A percentile compares a stretch with the other conserved stretches of the same genome.
These are phyloP conservation scores for Brienomyrus longianalis DNA, from an alignment of 2,113 vertebrate genomes.

Conservation along the genomic window DNA sequence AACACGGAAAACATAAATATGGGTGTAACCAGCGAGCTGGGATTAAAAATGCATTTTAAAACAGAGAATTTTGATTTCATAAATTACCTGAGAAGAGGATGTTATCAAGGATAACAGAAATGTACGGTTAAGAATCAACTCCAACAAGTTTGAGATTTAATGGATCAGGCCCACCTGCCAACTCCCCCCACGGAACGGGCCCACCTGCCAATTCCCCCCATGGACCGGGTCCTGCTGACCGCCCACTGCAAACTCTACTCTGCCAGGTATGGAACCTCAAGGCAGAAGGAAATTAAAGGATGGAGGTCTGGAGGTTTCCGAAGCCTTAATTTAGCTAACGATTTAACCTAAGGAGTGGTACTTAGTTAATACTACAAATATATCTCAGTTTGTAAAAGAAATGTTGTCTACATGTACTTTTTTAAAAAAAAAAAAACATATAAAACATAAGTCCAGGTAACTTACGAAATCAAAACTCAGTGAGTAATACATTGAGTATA, in stretches of 20 bases:
- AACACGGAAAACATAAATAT: not conserved
- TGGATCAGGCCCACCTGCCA: not conserved
- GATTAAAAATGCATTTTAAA: conserved; percentile 21
- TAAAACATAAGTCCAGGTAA: not conserved
- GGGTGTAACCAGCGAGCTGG: not conserved
- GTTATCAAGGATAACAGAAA: not conserved
- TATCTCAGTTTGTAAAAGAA: not conserved
- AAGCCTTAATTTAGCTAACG: not conserved
- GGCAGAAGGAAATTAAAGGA: not conserved
- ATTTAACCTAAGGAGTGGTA: not conserved
- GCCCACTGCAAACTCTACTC: not conserved
- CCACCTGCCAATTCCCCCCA: not conserved
- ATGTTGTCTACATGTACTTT: not conserved
- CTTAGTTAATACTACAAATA: not conserved
- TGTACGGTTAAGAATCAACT: not conserved
- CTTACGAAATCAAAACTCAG: not conserved
- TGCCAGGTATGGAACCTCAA: not conserved
- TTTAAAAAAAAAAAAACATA: not conserved
- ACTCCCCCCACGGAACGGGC: not conserved
- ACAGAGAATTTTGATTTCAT: conserved; percentile 28
- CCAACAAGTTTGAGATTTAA: not conserved
- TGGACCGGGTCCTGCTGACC: not conserved
- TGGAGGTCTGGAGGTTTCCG: not conserved
- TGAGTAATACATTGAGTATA: not conserved
- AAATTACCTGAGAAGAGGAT: conserved; percentile 26